Base-by-base conservation (phyloP, 2,888 invertebrate genomes). In the Eretmocerus hayati region DNA sequence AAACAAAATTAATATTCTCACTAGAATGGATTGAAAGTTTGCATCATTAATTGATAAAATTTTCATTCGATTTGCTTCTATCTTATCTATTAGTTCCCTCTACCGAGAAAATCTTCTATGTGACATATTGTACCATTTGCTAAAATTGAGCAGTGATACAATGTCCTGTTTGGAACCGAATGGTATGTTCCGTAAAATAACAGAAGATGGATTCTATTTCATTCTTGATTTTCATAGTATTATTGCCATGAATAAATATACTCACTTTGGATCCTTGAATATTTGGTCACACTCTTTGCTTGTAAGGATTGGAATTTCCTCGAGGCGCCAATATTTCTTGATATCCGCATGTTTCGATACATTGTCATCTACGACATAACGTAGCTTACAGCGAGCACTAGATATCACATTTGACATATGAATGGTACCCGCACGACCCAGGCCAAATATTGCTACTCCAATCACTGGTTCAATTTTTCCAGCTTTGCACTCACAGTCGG, bases 381-480 rank as follows among this genome's bases (percentile, higher is more conserved):
- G 64, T 5, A 82, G 62, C 22, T 73, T 67, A 1, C 76, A 63
- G 5, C 79, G 74, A 2, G 73, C 72, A 61, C 75, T 79, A 6
- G 60, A 61, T 4, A 75, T 54, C 19, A 81, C 65, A 53, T 75
- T 77, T 13, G 66, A 55, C 50, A 81, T 63, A 57, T 82, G 81
- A 52, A 81, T 80, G 41, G 77, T 77, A 1, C 81, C 81, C 2
- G 81, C 81, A 23, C 81, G 75, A 2, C 81, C 81, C 2, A 78
- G 65, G 2, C 81, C 81, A 55, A 81, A 80, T 19, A 81, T 65
- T 4, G 81, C 81, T 0, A 74, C 63, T 4, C 73, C 74, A 2
- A 79, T 58, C 1, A 72, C 67, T 2, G 64, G 53, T 1, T 62
- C 64, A 3, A 54, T 48, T 30, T 16, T 38, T 2, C 54, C 52